Evolutionary conservation across 2,888 invertebrate species (phyloP), one percentile per base, ranked within the genome.

Genomic region (Mallateleia sp.): DNA sequence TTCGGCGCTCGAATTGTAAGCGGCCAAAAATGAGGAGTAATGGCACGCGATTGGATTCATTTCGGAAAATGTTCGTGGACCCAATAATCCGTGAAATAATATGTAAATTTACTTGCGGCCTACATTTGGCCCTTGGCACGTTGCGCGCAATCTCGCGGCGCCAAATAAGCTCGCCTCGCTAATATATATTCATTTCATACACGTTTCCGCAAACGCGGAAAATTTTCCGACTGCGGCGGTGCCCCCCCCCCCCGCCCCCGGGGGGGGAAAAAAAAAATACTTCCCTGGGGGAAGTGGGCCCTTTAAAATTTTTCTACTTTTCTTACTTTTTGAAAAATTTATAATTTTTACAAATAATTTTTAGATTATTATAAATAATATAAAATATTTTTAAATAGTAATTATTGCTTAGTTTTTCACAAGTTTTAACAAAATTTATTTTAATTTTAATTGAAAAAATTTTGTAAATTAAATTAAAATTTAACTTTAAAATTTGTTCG

Each of bases 141-240:
- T 38, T 18, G 18, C 24, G 56, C 52, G 60, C 56, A 78, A 80
- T 86, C 72, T 64, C 47, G 64, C 71, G 45, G 72, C 60, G 60
- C 64, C 71, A 71, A 71, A 71, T 71, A 71, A 71, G 60, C 47
- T 18, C 45, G 45, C 9, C 28, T 25, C 62, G 22, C 71, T 28
- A 72, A 78, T 81, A 86, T 81, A 75, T 86, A 86, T 86, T 86
- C 81, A 86, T 81, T 81, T 77, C 75, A 77, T 67, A 64, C n/a
- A 45, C 45, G 7, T 45, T 45, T 45, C 45, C n/a, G n/a, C 45
- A 7, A 45, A n/a, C 64, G 80, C 28, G 64, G 24, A 62, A 75
- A 71, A 83, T 71, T 69, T 45, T 45, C 71, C 28, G 60, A 22
- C 18, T 22, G 52, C 34, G 11, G 0, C 22, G 20, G 8, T 28